Conservation (phyloP, 1,140 invertebrate species). For the Zaprionus lachaisei region DNA sequence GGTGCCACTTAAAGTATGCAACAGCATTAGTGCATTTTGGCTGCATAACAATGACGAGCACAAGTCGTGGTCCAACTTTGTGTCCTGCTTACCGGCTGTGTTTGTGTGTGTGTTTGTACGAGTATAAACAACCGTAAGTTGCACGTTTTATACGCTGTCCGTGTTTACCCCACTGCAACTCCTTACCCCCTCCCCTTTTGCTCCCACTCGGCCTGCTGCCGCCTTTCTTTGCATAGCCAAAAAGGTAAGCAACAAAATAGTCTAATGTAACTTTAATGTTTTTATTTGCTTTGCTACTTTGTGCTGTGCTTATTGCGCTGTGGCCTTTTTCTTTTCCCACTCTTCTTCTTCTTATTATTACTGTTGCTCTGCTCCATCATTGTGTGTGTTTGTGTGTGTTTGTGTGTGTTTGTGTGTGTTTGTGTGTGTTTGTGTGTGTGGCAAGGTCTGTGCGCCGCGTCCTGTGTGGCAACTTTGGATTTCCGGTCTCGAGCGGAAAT, state of each 20-base stretch:
- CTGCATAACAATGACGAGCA: slow-evolving; percentile 54
- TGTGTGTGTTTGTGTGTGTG: slow-evolving; percentile 1
- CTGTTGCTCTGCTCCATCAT: slow-evolving; percentile 2
- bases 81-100: neutral
- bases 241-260: slow-evolving; percentile 53
- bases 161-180: neutral
- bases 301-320: slow-evolving; percentile 51
- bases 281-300: slow-evolving; percentile 68
- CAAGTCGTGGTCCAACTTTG: slow-evolving; percentile 30
- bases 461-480: slow-evolving; percentile 61
- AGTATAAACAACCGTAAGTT: slow-evolving; percentile 44
- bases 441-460: slow-evolving; percentile 34
- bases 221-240: slow-evolving; percentile 47
- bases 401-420: neutral
- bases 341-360: slow-evolving; percentile 81
- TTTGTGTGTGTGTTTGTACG: neutral
- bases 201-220: neutral
- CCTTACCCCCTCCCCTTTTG: neutral
- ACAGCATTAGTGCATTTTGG: slow-evolving; percentile 62
- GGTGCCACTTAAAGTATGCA: slow-evolving; percentile 49
- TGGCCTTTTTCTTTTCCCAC: slow-evolving; percentile 26
- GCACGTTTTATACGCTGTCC: slow-evolving; percentile 51
- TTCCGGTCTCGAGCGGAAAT: slow-evolving; percentile 62
- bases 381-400: neutral
- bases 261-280: slow-evolving; percentile 70